Base-by-base conservation (phyloP, 2,888 invertebrate genomes). In the Crocallis elinguaria region DNA sequence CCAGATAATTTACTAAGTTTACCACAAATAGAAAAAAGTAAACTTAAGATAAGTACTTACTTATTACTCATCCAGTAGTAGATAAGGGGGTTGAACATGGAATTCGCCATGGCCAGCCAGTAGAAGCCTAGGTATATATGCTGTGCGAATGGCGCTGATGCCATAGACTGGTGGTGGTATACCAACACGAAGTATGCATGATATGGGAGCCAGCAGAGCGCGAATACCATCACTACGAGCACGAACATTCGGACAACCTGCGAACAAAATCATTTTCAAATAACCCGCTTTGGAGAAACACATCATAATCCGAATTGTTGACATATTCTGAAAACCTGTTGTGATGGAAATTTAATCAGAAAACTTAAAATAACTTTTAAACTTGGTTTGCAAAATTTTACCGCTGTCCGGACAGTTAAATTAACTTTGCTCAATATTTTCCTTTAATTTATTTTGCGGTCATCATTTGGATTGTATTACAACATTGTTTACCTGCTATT, bases 31-130 rank as follows among this genome's bases (percentile, higher is more conserved):
- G n/a, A n/a, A n/a, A n/a, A n/a, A n/a, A n/a, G n/a, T n/a, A n/a
- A n/a, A n/a, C n/a, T n/a, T n/a, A n/a, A n/a, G n/a, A n/a, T n/a
- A n/a, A 12, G 8, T n/a, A 82, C 88, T 92, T 80, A 95, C 95
- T 95, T 94, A 62, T 95, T 95, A 79, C 97, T 97, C 97, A 98
- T 97, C 95, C 96, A 96, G 76, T 97, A 97, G 81, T 97, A 97
- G 44, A 98, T 96, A 51, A 97, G 93, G 0, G 97, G 97, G 86
- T 97, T 97, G 60, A 97, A 96, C 96, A 97, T 97, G 0, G 97
- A 95, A 78, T 97, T 97, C 12, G 97, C 95, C 97, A 98, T 98
- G 7, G 97, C 97, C 46, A 98, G 92, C 96, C 96, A 96, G 76
- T 96, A 96, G 86, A 97, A 97, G 27, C 94, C 94, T 41, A 98